Evolutionary conservation across 2,888 invertebrate species (phyloP).

Genomic region (Odontocolon sp.): DNA sequence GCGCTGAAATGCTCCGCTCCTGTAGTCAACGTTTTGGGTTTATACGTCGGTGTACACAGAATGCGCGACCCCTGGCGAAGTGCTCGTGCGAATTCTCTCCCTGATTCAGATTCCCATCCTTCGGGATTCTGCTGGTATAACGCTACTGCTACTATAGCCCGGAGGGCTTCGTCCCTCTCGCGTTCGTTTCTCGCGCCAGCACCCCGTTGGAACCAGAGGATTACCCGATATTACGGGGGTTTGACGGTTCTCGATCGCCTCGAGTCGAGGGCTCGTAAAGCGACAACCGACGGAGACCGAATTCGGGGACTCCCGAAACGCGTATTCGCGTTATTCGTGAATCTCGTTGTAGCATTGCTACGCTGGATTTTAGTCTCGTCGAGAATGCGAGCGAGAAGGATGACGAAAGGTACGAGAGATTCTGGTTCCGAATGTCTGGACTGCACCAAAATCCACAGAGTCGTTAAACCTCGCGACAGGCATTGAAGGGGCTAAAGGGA

Average conservation of each 20-base stretch:
- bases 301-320: constrained; percentile 48
- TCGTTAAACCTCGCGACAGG: constrained; percentile 42
- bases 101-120: constrained; percentile 6
- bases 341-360: background rate
- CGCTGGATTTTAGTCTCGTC: constrained; percentile 40
- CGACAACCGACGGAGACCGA: constrained; percentile 40
- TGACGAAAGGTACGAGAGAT: constrained; percentile 51
- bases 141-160: background rate
- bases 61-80: constrained; percentile 13
- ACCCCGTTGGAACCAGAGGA: constrained; percentile 66
- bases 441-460: constrained; percentile 32
- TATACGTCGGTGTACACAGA: constrained; percentile 31
- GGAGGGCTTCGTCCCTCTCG: constrained; percentile 47
- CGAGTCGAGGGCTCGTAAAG: constrained; percentile 73
- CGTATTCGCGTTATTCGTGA: constrained; percentile 43
- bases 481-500: too few relatives aligned
- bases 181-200: constrained; percentile 56
- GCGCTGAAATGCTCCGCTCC: constrained; percentile 17
- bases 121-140: too few relatives aligned
- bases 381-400: constrained; percentile 44
- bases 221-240: constrained; percentile 76
- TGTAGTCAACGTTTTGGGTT: constrained; percentile 25
- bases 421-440: constrained; percentile 24
- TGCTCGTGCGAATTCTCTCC: constrained; percentile 17
- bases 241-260: constrained; percentile 69